Conservation (phyloP, 2,113 vertebrate species). For the Oncorhynchus gorbuscha region DNA sequence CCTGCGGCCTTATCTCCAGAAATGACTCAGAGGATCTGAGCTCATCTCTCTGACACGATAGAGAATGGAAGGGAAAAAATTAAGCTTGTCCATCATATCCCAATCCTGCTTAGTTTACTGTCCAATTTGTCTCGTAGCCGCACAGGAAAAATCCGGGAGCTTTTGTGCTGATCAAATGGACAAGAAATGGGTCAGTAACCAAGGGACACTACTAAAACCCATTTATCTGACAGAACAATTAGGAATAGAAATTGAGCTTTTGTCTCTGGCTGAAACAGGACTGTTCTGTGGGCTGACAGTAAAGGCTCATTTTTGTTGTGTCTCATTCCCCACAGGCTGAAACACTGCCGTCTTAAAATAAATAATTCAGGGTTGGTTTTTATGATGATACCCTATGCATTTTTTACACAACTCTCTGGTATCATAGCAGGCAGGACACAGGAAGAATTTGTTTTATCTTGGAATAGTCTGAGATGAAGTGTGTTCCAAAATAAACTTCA, state of each 20-base stretch:
- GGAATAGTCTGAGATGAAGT: no score
- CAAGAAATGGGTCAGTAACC: slow-evolving; percentile 42
- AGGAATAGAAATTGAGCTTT: slow-evolving; percentile 13
- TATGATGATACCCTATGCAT: no score
- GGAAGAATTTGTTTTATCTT: no score
- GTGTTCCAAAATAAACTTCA: no score
- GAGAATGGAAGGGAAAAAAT: slow-evolving; percentile 39
- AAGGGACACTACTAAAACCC: slow-evolving; percentile 19
- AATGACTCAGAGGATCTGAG: slow-evolving; percentile 18
- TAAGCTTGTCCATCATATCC: slow-evolving; percentile 48
- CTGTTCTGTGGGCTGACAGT: not conserved
- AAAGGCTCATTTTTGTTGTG: not conserved
- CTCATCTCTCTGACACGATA: slow-evolving; percentile 40
- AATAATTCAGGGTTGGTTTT: no score
- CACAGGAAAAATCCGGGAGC: slow-evolving; percentile 22
- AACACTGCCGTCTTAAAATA: not conserved
- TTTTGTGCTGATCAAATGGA: slow-evolving; percentile 46
- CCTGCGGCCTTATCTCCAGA: slow-evolving; percentile 30
- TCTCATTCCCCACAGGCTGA: no score
- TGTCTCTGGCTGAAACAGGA: slow-evolving; percentile 1
- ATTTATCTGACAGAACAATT: slow-evolving; percentile 39
- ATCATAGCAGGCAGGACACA: no score
- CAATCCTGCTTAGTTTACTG: slow-evolving; percentile 42
- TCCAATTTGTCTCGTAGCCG: slow-evolving; percentile 38
- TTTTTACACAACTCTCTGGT: no score